phyloP scores from a whole-genome alignment of 1,140 invertebrate genomes.

The Drosophila athabasca region DNA sequence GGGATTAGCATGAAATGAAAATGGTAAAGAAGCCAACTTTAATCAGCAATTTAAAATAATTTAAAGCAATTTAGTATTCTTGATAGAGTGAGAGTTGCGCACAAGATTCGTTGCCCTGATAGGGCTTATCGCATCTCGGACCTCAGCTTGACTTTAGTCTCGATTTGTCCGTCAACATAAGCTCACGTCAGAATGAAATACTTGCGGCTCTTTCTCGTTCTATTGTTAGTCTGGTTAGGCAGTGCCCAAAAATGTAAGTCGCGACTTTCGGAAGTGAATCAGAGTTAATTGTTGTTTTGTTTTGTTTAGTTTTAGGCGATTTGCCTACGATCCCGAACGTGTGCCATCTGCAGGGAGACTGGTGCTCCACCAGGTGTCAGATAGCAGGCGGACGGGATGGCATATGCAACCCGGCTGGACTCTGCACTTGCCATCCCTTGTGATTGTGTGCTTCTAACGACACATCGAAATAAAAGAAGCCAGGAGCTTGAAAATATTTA shows the following conservation, averaged over 20 bases:
- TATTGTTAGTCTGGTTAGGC: slow-evolving; percentile 46
- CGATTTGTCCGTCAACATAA: slow-evolving; percentile 8
- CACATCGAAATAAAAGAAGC: slow-evolving; percentile 17
- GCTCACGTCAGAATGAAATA: slow-evolving; percentile 42
- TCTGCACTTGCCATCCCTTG: slow-evolving; percentile 67
- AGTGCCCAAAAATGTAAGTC: slow-evolving; percentile 43
- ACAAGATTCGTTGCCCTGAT: slow-evolving; percentile 23
- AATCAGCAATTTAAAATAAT: slow-evolving; percentile 26
- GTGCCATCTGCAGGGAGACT: slow-evolving; percentile 60
- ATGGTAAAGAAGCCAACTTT: slow-evolving; percentile 10
- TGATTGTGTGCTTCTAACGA: slow-evolving; percentile 19
- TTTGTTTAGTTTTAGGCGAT: slow-evolving; percentile 32
- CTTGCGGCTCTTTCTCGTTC: slow-evolving; percentile 29
- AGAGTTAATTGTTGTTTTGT: slow-evolving; percentile 26
- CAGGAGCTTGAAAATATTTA: slow-evolving; percentile 48
- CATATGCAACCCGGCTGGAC: slow-evolving; percentile 60
- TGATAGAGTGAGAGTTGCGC: slow-evolving; percentile 27
- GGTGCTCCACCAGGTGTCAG: slow-evolving; percentile 60
- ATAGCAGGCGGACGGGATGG: slow-evolving; percentile 68
- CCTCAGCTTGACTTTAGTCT: slow-evolving; percentile 31
- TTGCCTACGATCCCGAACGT: slow-evolving; percentile 50
- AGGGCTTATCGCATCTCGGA: slow-evolving; percentile 33
- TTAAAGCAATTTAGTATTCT: slow-evolving; percentile 17
- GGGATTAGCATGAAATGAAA: neutral
- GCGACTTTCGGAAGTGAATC: slow-evolving; percentile 6